Conservation (phyloP, 2,888 invertebrate species). For the Anarsia innoxiella region DNA sequence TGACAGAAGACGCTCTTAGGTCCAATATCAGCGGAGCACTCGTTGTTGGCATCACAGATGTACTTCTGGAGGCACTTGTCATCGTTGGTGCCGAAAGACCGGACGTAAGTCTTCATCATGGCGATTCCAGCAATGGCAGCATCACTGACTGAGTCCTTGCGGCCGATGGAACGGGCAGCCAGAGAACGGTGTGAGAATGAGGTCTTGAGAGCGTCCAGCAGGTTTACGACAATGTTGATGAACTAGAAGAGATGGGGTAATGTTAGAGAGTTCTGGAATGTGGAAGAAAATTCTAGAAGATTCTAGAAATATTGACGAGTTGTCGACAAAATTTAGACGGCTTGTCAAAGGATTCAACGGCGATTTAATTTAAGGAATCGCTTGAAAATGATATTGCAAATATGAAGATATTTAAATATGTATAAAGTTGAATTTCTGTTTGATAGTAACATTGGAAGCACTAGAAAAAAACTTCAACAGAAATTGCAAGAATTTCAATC, state of each 20-base stretch:
- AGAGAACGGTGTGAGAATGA: constrained; percentile 94
- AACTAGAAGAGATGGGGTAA: too few species aligned
- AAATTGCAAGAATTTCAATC: too few species aligned
- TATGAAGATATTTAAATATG: too few species aligned
- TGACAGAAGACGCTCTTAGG: constrained; percentile 92
- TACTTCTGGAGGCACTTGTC: constrained; percentile 91
- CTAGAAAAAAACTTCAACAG: too few species aligned
- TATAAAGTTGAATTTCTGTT: too few species aligned
- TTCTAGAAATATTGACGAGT: too few species aligned
- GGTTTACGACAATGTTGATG: constrained; percentile 93
- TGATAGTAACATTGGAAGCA: not conserved
- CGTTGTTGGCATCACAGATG: constrained; percentile 92
- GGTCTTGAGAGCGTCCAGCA: constrained; percentile 92
- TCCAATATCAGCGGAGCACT: constrained; percentile 87
- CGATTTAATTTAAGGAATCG: too few species aligned
- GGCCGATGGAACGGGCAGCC: constrained; percentile 88
- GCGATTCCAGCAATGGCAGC: constrained; percentile 91
- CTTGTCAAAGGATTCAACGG: too few species aligned
- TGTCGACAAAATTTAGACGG: too few species aligned
- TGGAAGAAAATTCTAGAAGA: too few species aligned
- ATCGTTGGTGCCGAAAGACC: constrained; percentile 84
- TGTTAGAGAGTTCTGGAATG: too few species aligned
- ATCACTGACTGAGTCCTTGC: constrained; percentile 92
- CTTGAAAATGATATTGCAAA: too few species aligned
- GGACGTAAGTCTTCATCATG: constrained; percentile 91